A percentile compares a stretch with the other conserved stretches of the same genome.
Conservation (phyloP, 2,797 vertebrate genomes). For the Myripristis murdjan region DNA sequence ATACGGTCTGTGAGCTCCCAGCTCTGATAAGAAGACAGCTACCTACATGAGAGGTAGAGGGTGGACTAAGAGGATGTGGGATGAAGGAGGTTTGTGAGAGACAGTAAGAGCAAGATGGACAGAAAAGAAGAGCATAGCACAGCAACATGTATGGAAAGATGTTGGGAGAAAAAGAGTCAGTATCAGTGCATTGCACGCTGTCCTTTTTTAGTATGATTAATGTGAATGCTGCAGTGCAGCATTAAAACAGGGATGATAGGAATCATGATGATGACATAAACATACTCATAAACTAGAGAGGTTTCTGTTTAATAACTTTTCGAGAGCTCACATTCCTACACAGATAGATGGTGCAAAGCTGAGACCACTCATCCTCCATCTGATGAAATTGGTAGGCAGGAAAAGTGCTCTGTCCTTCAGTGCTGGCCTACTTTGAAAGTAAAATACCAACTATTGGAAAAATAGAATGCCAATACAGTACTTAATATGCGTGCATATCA, state of each 20-base stretch:
- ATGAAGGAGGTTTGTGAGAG: conserved; percentile 10
- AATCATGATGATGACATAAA: conserved; percentile 3
- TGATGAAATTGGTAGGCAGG: conserved; percentile 74
- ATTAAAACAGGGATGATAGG: background rate
- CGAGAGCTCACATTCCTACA: background rate
- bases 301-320: background rate
- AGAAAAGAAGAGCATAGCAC: background rate
- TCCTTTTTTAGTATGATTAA: conserved; percentile 14
- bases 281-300: background rate
- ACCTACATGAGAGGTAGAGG: conserved; percentile 49
- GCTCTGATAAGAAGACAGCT: conserved; percentile 67
- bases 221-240: background rate
- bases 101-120: background rate
- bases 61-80: conserved; percentile 42
- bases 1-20: conserved; percentile 61
- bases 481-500: conserved; percentile 85
- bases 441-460: conserved; percentile 80
- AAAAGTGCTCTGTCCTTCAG: conserved; percentile 75
- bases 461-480: conserved; percentile 80
- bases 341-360: conserved; percentile 34
- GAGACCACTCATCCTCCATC: conserved; percentile 56
- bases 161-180: background rate
- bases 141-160: conserved; percentile 10
- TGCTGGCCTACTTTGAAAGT: conserved; percentile 84
- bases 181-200: background rate